Conservation (phyloP, 2,888 invertebrate species). For the Tenthredo livida region DNA sequence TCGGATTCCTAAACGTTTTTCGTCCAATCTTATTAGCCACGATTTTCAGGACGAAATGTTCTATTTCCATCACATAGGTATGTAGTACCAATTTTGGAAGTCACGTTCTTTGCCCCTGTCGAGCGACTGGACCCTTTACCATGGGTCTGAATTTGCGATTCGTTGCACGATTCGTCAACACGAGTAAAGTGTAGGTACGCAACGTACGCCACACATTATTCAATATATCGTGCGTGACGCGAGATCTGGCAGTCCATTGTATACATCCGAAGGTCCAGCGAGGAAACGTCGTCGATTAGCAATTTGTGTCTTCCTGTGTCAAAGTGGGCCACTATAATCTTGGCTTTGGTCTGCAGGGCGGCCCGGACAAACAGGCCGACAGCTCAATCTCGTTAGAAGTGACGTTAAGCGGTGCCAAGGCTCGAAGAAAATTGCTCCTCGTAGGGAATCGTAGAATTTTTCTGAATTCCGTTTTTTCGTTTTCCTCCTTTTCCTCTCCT, state of each 20-base stretch:
- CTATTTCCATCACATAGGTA: background rate
- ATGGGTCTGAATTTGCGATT: slow-evolving; percentile 18
- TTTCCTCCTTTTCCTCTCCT: background rate
- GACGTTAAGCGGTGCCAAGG: slow-evolving; percentile 21
- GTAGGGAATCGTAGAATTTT: background rate
- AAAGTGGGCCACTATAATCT: slow-evolving; percentile 54
- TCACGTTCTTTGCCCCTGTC: slow-evolving; percentile 26
- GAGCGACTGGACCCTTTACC: background rate
- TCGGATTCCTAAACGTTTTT: background rate
- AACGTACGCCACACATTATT: slow-evolving; percentile 48
- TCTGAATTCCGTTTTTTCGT: background rate
- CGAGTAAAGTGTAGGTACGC: slow-evolving; percentile 35
- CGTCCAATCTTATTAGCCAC: background rate
- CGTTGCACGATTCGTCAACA: slow-evolving; percentile 33
- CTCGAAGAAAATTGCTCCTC: slow-evolving; percentile 4
- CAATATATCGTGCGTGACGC: slow-evolving; percentile 44
- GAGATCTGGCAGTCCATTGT: slow-evolving; percentile 25
- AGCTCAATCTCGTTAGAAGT: slow-evolving; percentile 32
- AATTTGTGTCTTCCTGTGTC: slow-evolving; percentile 72
- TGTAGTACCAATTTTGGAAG: slow-evolving; percentile 6
- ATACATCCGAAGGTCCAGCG: slow-evolving; percentile 48
- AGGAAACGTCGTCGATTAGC: slow-evolving; percentile 62
- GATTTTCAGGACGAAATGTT: slow-evolving; percentile 11
- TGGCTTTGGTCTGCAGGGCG: slow-evolving; percentile 34
- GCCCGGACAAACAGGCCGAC: slow-evolving; percentile 44